Conservation (phyloP, 2,888 invertebrate genomes). For the Myathropa florea region DNA sequence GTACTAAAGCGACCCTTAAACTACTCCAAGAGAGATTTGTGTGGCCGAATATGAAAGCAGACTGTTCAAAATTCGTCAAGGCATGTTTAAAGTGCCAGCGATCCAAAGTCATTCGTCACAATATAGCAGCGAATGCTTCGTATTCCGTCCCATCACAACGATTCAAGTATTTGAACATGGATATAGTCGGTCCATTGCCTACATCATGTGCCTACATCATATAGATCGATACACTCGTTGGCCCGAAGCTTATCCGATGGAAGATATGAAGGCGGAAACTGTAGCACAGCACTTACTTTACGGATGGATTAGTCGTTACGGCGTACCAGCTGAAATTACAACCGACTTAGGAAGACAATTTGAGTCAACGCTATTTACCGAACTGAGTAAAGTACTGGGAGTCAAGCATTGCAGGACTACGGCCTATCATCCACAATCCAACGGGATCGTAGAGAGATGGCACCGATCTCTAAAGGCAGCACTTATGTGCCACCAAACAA, state of each 20-base stretch:
- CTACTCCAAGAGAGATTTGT: constrained; percentile 64
- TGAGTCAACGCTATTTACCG: constrained; percentile 75
- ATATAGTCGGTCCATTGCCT: not conserved
- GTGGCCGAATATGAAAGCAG: constrained; percentile 72
- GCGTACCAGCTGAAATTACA: constrained; percentile 77
- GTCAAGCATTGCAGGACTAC: no score
- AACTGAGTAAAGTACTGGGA: constrained; percentile 72
- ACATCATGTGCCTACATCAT: not conserved
- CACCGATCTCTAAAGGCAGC: constrained; percentile 77
- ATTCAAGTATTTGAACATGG: not conserved
- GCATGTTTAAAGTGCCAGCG: no score
- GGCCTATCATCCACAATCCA: no score
- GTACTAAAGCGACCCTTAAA: not conserved
- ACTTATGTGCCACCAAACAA: constrained; percentile 6
- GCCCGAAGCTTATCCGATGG: constrained; percentile 13
- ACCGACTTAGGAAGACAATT: constrained; percentile 79
- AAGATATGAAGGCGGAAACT: constrained; percentile 51
- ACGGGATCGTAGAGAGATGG: constrained; percentile 78
- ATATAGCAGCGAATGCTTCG: no score
- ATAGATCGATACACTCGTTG: not conserved
- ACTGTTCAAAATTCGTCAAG: no score
- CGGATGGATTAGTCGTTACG: constrained; percentile 79
- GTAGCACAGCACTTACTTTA: constrained; percentile 75
- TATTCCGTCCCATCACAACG: no score
- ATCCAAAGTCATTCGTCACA: no score